Conservation (phyloP, 35 echinoderm and acorn worm genomes). For the Diadema setosum region DNA sequence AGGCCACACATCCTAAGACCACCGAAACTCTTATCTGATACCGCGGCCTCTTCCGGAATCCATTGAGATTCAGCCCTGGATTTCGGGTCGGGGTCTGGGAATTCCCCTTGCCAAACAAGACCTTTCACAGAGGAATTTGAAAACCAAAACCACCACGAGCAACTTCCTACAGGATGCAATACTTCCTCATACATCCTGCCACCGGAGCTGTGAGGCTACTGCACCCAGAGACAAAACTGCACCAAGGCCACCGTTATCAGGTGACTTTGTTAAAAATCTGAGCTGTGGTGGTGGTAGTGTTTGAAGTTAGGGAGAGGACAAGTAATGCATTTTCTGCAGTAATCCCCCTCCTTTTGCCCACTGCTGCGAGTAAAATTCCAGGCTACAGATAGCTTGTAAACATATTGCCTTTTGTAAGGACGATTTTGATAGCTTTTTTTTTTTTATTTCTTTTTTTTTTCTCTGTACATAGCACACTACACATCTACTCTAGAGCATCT, state of each 20-base stretch:
- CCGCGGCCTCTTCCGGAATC: background rate
- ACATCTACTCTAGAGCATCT: background rate
- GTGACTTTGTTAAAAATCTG: background rate
- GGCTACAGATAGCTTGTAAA: no score
- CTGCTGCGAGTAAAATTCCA: no score
- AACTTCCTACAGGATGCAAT: conserved; percentile 4
- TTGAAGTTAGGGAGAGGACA: no score
- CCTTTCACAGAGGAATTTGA: background rate
- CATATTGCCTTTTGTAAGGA: no score
- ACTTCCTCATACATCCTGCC: background rate
- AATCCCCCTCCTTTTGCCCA: no score
- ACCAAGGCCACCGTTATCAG: background rate
- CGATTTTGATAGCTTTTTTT: no score
- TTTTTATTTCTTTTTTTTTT: background rate
- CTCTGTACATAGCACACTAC: background rate
- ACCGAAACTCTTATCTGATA: background rate
- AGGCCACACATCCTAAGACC: no score
- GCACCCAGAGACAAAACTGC: background rate
- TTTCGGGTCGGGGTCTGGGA: background rate
- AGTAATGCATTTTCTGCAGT: no score
- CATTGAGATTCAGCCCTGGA: background rate
- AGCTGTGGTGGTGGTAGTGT: no score
- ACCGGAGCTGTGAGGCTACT: background rate
- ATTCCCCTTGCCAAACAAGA: background rate
- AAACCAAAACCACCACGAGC: conserved; percentile 8